Base-by-base conservation (phyloP, 35 echinoderm and acorn worm genomes). In the Eucidaris tribuloides region DNA sequence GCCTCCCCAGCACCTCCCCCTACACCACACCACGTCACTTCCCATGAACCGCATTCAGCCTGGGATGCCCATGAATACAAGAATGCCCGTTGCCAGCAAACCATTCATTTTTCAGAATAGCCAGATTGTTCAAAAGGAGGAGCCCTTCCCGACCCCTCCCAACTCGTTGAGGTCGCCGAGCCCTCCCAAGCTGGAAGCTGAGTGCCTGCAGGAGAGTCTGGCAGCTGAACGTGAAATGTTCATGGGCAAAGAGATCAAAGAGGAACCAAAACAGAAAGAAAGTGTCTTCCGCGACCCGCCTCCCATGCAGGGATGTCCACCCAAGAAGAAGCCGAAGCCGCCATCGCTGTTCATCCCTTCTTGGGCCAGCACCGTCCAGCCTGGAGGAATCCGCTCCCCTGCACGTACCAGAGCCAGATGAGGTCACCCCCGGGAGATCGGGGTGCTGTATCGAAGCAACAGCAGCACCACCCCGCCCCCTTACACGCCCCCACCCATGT, bases 401-500 rank as follows among this genome's bases (percentile, higher is more conserved):
- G 88, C 34, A 85, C 93, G n/a, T 98, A 89, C 52, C 90, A 89
- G 20, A 93, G 90, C 31, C 95, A 98, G 87, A 98, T 98, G 95
- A 88, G 95, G 34, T 98, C 95, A 35, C 95, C 95, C n/a, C 2
- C 56, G 95, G 27, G 95, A 98, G 81, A 84, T 96, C 13, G 93
- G 93, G 2, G 80, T 65, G 14, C 65, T 87, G 19, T 82, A 79
- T 17, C 46, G 84, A 36, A 80, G 44, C 41, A 82, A 35, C 33
- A 89, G 52, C 31, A 82, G 89, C 33, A 93, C 82, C 36, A 98
- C 95, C 5, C 95, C 95, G 46, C 95, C 95, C 5, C 95, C 95
- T 18, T 98, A 98, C 81, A 98, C 95, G 25, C 95, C 95, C 42
- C 95, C 95, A 42, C 95, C 95, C 2, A 98, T 98, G 95, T 60